Percentiles rank a stretch among this genome's conserved stretches.
These are phyloP conservation scores for Lycaena phlaeas DNA, from an alignment of 2,888 invertebrate species.

Conservation along the genomic window DNA sequence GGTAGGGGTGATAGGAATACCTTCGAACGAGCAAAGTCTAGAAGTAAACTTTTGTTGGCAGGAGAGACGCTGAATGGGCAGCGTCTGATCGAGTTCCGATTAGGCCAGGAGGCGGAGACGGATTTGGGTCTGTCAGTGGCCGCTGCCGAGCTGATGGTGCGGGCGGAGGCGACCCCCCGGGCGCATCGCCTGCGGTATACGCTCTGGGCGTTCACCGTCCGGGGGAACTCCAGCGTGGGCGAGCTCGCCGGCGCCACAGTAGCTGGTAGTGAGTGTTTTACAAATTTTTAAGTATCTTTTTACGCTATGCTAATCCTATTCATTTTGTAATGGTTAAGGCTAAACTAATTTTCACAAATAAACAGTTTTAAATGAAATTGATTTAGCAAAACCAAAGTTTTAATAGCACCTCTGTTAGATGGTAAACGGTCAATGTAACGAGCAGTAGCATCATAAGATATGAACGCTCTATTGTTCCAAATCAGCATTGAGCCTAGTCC, in stretches of 20 bases:
- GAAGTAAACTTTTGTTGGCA: conserved; percentile 39
- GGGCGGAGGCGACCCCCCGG: conserved; percentile 84
- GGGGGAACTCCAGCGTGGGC: conserved; percentile 74
- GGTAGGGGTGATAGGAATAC: conserved; percentile 30
- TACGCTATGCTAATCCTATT: too few species aligned
- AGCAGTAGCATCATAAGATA: too few species aligned
- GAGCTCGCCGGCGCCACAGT: conserved; percentile 48
- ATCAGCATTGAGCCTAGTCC: too few species aligned
- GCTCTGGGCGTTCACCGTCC: conserved; percentile 83
- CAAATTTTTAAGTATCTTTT: too few species aligned
- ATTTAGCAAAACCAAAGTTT: too few species aligned
- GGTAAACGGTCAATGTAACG: too few species aligned
- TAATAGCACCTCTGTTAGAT: too few species aligned
- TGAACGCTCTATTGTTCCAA: too few species aligned
- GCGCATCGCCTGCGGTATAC: conserved; percentile 81
- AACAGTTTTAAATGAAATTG: too few species aligned
- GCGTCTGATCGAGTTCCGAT: conserved; percentile 87
- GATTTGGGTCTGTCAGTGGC: conserved; percentile 76
- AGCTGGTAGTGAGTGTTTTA: conserved; percentile 51
- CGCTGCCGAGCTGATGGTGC: conserved; percentile 86
- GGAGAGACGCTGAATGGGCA: conserved; percentile 89
- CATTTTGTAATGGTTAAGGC: too few species aligned
- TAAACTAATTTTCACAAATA: too few species aligned
- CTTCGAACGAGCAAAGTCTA: too few species aligned
- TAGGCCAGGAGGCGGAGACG: conserved; percentile 78